Percentiles rank a stretch among this genome's conserved stretches.
These are phyloP conservation scores for Mastomys coucha DNA, from an alignment of 2,113 vertebrate species.

Conservation along the genomic window DNA sequence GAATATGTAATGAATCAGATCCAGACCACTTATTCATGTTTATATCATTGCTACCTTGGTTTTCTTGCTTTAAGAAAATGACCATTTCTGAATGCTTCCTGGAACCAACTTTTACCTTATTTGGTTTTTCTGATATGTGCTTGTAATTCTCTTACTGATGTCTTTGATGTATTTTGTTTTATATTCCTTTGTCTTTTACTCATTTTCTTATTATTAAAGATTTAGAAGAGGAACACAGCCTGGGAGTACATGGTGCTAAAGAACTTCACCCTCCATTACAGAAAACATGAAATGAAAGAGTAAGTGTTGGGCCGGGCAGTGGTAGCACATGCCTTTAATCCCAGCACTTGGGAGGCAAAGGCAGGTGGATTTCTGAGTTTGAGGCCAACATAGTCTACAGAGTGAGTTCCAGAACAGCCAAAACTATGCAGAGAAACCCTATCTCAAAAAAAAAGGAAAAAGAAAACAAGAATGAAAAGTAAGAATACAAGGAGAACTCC, in stretches of 20 bases:
- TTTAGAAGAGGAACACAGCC: not conserved
- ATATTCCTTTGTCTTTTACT: not conserved
- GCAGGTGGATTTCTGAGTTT: too few species aligned
- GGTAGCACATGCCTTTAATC: too few species aligned
- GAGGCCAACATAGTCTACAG: too few species aligned
- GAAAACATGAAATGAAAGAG: not conserved
- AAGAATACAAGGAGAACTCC: not conserved
- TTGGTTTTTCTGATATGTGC: not conserved
- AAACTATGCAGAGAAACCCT: too few species aligned
- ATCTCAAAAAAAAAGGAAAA: too few species aligned
- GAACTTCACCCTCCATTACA: not conserved
- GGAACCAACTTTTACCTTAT: not conserved
- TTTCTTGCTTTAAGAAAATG: not conserved
- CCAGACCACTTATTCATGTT: accelerated
- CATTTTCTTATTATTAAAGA: not conserved
- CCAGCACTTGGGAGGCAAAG: too few species aligned
- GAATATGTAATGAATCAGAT: not conserved
- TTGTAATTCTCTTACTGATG: not conserved
- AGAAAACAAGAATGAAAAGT: not conserved
- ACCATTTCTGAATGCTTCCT: not conserved
- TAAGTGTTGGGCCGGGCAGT: not conserved
- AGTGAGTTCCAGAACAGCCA: too few species aligned
- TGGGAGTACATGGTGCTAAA: not conserved
- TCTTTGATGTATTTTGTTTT: not conserved
- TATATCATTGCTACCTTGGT: not conserved